Conservation (phyloP, 1,140 invertebrate species). For the Steinernema khuongi region DNA sequence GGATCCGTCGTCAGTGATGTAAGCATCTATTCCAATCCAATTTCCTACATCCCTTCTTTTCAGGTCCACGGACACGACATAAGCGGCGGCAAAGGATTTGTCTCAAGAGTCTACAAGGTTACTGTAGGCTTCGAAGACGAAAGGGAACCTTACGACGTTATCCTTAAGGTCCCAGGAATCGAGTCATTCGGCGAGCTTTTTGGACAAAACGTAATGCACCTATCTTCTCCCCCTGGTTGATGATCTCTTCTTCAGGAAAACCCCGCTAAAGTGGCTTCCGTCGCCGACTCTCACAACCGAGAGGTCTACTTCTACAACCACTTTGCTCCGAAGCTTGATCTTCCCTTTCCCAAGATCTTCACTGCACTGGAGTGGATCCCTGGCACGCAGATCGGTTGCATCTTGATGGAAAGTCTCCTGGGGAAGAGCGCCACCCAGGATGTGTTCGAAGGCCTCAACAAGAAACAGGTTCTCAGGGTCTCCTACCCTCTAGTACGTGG, state of each 20-base stretch:
- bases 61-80: neutral
- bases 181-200: neutral
- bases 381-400: neutral
- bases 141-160: neutral
- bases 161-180: neutral
- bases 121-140: neutral
- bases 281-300: neutral
- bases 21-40: neutral
- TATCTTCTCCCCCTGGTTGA: neutral
- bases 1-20: neutral
- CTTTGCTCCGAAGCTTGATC: neutral
- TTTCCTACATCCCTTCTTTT: neutral
- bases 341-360: neutral
- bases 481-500: no score
- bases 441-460: neutral
- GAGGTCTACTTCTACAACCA: conserved; percentile 1
- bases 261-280: neutral
- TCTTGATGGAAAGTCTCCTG: neutral
- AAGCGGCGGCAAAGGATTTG: conserved; percentile 4
- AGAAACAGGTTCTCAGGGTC: neutral
- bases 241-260: neutral
- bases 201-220: neutral
- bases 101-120: neutral
- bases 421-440: neutral
- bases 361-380: neutral